Percentiles rank a stretch among this genome's conserved stretches.
Evolutionary conservation across 2,888 invertebrate species (phyloP).

Genomic region (Watsonalla binaria): DNA sequence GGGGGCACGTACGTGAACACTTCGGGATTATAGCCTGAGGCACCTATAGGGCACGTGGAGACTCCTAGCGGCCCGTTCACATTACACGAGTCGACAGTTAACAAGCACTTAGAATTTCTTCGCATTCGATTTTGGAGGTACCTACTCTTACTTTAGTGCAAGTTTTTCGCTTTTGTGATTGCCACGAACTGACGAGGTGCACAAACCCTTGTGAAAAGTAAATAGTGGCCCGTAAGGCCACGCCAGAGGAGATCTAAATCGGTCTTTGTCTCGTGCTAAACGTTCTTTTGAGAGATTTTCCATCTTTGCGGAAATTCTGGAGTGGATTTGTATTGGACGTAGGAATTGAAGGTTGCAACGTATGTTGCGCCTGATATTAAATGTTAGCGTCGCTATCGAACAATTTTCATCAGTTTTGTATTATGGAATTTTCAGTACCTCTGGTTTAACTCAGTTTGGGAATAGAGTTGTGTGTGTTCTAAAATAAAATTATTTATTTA

Average conservation of each 20-base stretch:
- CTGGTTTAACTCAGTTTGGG: no score
- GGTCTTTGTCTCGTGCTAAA: slow-evolving; percentile 74
- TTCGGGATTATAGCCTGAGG: slow-evolving; percentile 58
- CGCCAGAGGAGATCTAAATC: slow-evolving; percentile 64
- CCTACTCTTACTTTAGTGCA: slow-evolving; percentile 21
- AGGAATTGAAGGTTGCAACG: slow-evolving; percentile 49
- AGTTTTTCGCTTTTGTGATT: slow-evolving; percentile 49
- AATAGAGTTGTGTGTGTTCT: no score
- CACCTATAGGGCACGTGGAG: slow-evolving; percentile 49
- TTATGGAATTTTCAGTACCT: no score
- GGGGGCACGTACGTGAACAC: slow-evolving; percentile 60
- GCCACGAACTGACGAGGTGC: slow-evolving; percentile 49
- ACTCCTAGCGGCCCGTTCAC: slow-evolving; percentile 37
- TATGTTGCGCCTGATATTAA: slow-evolving; percentile 33
- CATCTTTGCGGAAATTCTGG: slow-evolving; percentile 58
- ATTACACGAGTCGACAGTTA: slow-evolving; percentile 41
- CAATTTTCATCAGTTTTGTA: no score
- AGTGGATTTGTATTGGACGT: slow-evolving; percentile 57
- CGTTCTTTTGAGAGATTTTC: slow-evolving; percentile 74
- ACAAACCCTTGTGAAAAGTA: slow-evolving; percentile 63
- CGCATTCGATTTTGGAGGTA: slow-evolving; percentile 30
- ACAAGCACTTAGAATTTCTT: slow-evolving; percentile 35
- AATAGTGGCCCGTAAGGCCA: slow-evolving; percentile 66
- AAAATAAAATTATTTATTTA: no score
- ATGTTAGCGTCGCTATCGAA: slow-evolving; percentile 5